A percentile compares a stretch with the other conserved stretches of the same genome.
Conservation (phyloP, 2,113 vertebrate species). For the Corydoras sp. region DNA sequence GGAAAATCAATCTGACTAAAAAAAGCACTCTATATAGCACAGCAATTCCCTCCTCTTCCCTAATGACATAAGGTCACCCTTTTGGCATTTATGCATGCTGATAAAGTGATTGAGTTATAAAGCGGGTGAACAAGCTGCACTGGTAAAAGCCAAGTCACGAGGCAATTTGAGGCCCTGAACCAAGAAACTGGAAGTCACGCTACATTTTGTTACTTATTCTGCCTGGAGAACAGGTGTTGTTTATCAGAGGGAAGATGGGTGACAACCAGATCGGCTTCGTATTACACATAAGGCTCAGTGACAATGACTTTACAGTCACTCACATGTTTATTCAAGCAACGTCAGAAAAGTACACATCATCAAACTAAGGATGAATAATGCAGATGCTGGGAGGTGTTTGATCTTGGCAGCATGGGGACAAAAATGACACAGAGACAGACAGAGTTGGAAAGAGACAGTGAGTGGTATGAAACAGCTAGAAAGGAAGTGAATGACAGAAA, state of each 20-base stretch:
- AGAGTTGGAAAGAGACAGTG: neutral
- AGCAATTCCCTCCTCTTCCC: constrained; percentile 14
- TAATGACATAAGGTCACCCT: constrained; percentile 14
- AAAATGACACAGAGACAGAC: neutral
- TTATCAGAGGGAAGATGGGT: constrained; percentile 11
- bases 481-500: neutral
- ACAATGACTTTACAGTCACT: constrained; percentile 4
- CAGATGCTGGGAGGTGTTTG: constrained; percentile 24
- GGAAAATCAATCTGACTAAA: constrained; percentile 48
- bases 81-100: constrained; percentile 28
- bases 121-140: constrained; percentile 18
- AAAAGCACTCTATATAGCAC: constrained; percentile 6
- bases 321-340: constrained; percentile 29
- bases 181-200: neutral
- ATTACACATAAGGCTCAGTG: neutral
- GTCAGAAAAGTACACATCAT: constrained; percentile 23
- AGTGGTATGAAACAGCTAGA: neutral
- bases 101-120: constrained; percentile 16
- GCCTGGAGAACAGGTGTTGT: constrained; percentile 10
- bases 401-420: constrained; percentile 20
- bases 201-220: constrained; percentile 3
- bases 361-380: constrained; percentile 43
- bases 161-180: constrained; percentile 10
- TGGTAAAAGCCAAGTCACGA: neutral
- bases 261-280: constrained; percentile 1